Percentiles rank a stretch among this genome's conserved stretches.
Conservation (phyloP, 2,113 vertebrate species). For the Odobenus rosmarus region DNA sequence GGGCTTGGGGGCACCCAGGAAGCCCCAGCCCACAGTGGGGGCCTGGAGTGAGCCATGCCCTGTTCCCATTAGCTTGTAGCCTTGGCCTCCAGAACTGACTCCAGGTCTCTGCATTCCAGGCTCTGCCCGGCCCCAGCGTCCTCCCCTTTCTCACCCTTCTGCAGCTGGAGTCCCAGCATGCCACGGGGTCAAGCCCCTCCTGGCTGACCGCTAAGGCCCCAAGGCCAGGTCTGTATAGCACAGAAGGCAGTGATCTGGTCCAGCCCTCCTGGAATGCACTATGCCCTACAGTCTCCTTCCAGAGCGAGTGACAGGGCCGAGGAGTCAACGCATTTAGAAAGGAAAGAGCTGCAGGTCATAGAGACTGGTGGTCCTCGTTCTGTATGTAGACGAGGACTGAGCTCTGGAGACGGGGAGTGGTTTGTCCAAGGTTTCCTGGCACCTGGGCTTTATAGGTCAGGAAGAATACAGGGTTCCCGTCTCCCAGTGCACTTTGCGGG, state of each 20-base stretch:
- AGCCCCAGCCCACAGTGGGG: not conserved
- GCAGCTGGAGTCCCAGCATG: not conserved
- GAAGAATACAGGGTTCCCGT: not conserved
- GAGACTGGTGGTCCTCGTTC: not conserved
- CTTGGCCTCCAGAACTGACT: not conserved
- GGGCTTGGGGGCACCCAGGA: not conserved
- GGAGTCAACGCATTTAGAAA: not conserved
- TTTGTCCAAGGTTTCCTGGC: not conserved
- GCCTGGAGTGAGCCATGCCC: not conserved
- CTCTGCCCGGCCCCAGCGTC: not conserved
- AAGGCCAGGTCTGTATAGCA: not conserved
- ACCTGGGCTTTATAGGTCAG: not conserved
- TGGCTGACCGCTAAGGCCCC: not conserved
- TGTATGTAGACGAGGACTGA: not conserved
- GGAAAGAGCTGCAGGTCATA: not conserved
- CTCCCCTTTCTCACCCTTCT: not conserved
- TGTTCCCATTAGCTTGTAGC: not conserved
- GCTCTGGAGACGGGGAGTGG: not conserved
- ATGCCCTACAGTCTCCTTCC: not conserved
- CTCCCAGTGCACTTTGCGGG: not conserved
- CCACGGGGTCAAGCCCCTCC: not conserved
- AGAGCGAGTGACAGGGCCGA: not conserved
- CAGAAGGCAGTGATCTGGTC: not conserved
- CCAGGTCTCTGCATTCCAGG: not conserved
- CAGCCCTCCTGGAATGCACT: not conserved